phyloP scores from a whole-genome alignment of 2,113 vertebrate genomes.

The Pogona vitticeps region DNA sequence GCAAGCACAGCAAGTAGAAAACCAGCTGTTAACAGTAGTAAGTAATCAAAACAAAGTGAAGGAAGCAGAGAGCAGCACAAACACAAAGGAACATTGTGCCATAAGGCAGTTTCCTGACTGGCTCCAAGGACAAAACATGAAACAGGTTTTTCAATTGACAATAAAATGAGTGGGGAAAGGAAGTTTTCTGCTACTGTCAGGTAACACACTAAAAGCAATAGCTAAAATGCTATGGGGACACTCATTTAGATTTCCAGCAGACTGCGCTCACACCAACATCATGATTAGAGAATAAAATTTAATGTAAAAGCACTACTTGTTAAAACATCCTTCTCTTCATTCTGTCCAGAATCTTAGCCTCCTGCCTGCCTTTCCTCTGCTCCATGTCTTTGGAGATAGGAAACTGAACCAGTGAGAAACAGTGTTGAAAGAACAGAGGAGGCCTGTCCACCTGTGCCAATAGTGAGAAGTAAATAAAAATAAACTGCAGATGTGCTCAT shows the following conservation, averaged over 20 bases:
- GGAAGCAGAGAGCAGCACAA: constrained; percentile 17
- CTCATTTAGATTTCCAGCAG: background rate
- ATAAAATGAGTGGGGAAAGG: background rate
- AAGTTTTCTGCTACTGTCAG: constrained; percentile 20
- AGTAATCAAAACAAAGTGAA: constrained; percentile 16
- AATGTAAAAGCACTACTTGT: background rate
- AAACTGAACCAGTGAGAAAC: constrained; percentile 1
- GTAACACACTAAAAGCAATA: background rate
- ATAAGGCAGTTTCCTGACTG: background rate
- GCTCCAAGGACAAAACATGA: constrained; percentile 5
- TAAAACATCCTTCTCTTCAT: background rate
- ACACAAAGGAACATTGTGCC: constrained; percentile 27
- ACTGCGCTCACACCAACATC: background rate
- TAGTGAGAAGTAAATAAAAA: background rate
- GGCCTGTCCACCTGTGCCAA: background rate
- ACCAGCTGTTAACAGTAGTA: constrained; percentile 34
- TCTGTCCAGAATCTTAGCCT: background rate
- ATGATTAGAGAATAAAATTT: background rate
- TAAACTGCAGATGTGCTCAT: constrained; percentile 7
- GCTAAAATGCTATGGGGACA: background rate
- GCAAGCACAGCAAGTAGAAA: background rate
- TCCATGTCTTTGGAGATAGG: background rate
- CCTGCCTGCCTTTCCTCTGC: background rate
- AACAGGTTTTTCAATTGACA: background rate
- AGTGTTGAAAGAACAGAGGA: background rate